phyloP scores from a whole-genome alignment of 2,888 invertebrate species.

The Clepsis dumicolana region DNA sequence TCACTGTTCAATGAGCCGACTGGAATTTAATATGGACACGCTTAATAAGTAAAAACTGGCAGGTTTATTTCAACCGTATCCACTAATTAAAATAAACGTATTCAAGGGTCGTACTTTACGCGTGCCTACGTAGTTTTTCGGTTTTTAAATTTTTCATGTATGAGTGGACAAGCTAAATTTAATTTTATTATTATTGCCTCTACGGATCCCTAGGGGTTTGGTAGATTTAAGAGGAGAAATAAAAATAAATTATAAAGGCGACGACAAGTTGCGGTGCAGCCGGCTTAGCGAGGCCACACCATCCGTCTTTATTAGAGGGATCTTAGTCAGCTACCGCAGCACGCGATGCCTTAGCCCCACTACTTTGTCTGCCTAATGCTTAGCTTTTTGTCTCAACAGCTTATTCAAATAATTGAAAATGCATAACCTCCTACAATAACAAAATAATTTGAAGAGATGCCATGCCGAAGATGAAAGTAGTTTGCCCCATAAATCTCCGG shows the following conservation, averaged over 20 bases:
- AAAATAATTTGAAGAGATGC: not conserved
- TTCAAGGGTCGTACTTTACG: not conserved
- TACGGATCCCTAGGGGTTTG: constrained; percentile 32
- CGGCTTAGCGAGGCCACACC: constrained; percentile 44
- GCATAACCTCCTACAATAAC: not conserved
- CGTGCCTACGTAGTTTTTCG: not conserved
- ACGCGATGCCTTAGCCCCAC: constrained; percentile 40
- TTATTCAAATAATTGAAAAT: constrained; percentile 3
- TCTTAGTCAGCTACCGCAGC: constrained; percentile 44
- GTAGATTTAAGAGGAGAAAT: constrained; percentile 45
- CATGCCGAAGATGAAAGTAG: not conserved
- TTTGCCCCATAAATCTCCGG: constrained; percentile 15
- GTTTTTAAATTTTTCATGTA: not conserved
- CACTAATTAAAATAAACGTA: not conserved
- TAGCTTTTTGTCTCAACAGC: constrained; percentile 14
- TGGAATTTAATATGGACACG: constrained; percentile 21
- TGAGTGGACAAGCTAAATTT: constrained; percentile 1
- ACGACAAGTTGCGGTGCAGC: constrained; percentile 48
- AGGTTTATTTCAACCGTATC: not conserved
- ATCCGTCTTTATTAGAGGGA: constrained; percentile 51
- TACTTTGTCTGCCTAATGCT: constrained; percentile 37
- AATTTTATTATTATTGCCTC: constrained; percentile 13
- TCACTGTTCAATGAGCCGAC: constrained; percentile 37
- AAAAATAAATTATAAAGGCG: constrained; percentile 51
- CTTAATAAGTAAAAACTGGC: constrained; percentile 3